Evolutionary conservation across 1,140 invertebrate species (phyloP), one percentile per base, ranked within the genome.

Genomic region (Eciton burchellii): DNA sequence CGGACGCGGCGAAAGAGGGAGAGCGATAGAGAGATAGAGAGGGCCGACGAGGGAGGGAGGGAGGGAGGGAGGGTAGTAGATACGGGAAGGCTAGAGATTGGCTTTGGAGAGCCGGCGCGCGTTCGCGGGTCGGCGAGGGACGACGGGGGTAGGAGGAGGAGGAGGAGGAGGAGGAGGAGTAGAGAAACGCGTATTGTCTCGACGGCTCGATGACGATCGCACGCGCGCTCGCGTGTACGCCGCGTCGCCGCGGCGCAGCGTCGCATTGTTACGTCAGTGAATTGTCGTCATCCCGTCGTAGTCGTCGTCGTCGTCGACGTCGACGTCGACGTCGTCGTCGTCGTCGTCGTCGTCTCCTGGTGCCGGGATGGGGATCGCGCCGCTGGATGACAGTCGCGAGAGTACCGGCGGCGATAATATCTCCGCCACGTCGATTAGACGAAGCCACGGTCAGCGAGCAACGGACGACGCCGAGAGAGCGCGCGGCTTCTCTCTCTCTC

Each of bases 361-460:
- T 70, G 29, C 26, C 6, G 2, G 29, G 62, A 81, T 81, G 60
- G 74, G 85, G 56, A 87, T 87, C 84, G 84, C 79, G 82, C 52
- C 45, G 62, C 54, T 45, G 84, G 81, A 84, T 88, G 86, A 88
- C 86, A 87, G 85, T 81, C 68, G 26, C 26, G 9, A 43, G 54
- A 71, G 59, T 72, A 59, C 54, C 52, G 43, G 21, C 57, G 65
- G 52, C 49, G 86, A 88, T 88, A 88, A 81, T 77, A 88, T 88
- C 86, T 84, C 66, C 11, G 68, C 81, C n/a, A 59, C 62, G 85
- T 87, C 86, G 86, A 88, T 88, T 84, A 87, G 86, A 87, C 85
- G 76, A 63, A 76, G 85, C 86, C 45, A 54, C 54, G 70, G 56
- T 82, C 81, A 81, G 54, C 43, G 82, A 81, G 76, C 76, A 63